Conservation (phyloP, 2,113 vertebrate species). For the Heliornis fulica region DNA sequence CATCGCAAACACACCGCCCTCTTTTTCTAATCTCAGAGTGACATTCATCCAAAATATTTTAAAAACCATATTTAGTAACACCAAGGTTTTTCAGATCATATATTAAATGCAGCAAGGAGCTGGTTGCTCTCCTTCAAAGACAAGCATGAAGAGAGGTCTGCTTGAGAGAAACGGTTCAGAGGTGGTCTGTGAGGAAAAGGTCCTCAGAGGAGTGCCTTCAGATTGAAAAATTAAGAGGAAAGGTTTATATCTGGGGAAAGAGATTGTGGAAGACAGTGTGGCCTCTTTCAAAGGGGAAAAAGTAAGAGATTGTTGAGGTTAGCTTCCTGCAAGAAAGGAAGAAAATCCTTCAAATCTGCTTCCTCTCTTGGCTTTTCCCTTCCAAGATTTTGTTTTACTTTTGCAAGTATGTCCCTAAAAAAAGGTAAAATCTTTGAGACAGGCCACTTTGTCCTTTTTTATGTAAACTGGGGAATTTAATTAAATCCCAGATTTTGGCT, state of each 20-base stretch:
- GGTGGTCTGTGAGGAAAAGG: not conserved
- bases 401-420: not conserved
- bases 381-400: not conserved
- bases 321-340: not conserved
- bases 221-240: not conserved
- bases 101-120: not conserved
- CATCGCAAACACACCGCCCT: not conserved
- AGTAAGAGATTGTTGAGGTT: not conserved
- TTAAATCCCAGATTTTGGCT: not conserved
- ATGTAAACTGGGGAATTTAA: not conserved
- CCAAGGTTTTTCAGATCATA: not conserved
- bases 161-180: not conserved
- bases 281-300: not conserved
- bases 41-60: not conserved
- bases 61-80: not conserved
- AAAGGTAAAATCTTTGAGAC: not conserved
- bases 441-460: not conserved
- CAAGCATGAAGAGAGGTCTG: not conserved
- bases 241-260: not conserved
- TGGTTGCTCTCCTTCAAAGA: not conserved
- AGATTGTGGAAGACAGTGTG: not conserved
- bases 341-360: not conserved
- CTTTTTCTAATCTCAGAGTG: not conserved
- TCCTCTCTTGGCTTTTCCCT: not conserved
- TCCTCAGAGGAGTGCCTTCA: not conserved